Evolutionary conservation across 2,888 invertebrate species (phyloP).

Genomic region (Corbicula japonica): DNA sequence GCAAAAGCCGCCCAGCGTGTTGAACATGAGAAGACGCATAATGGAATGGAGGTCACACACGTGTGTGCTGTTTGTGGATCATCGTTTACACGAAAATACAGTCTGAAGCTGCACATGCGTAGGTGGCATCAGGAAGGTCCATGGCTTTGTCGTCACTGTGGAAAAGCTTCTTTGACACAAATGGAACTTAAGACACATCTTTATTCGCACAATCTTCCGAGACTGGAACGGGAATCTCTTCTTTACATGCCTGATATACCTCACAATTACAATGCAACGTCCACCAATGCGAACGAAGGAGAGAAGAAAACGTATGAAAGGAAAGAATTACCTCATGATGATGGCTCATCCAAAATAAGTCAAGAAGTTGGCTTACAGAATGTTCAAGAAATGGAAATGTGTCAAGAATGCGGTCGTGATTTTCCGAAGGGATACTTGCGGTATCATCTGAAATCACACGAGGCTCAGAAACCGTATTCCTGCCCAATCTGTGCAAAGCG

Average conservation of each 20-base stretch:
- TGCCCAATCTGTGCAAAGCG: slow-evolving; percentile 82
- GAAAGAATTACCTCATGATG: slow-evolving; percentile 21
- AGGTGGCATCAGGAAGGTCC: slow-evolving; percentile 77
- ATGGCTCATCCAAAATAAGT: slow-evolving; percentile 1
- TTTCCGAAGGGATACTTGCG: slow-evolving; percentile 80
- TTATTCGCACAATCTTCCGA: slow-evolving; percentile 74
- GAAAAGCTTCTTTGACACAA: slow-evolving; percentile 71
- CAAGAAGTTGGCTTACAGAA: slow-evolving; percentile 34
- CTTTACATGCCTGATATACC: slow-evolving; percentile 69
- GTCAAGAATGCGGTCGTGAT: slow-evolving; percentile 79
- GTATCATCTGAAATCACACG: slow-evolving; percentile 81
- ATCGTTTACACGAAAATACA: slow-evolving; percentile 75
- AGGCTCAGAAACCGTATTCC: slow-evolving; percentile 82
- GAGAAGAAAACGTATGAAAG: slow-evolving; percentile 47
- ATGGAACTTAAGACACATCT: slow-evolving; percentile 73
- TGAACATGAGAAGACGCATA: slow-evolving; percentile 76
- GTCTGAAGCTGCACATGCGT: slow-evolving; percentile 76
- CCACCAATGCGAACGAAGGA: slow-evolving; percentile 15
- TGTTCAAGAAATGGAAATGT: slow-evolving; percentile 77
- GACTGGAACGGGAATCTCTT: slow-evolving; percentile 72
- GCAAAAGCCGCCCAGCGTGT: slow-evolving; percentile 74
- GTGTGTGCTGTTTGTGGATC: slow-evolving; percentile 78
- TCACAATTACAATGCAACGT: slow-evolving; percentile 40
- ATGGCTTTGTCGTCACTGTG: slow-evolving; percentile 78
- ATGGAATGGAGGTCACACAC: slow-evolving; percentile 59